Percentiles rank a stretch among this genome's conserved stretches.
phyloP scores from a whole-genome alignment of 1,140 invertebrate genomes.

The Ostrea denselamellosa region DNA sequence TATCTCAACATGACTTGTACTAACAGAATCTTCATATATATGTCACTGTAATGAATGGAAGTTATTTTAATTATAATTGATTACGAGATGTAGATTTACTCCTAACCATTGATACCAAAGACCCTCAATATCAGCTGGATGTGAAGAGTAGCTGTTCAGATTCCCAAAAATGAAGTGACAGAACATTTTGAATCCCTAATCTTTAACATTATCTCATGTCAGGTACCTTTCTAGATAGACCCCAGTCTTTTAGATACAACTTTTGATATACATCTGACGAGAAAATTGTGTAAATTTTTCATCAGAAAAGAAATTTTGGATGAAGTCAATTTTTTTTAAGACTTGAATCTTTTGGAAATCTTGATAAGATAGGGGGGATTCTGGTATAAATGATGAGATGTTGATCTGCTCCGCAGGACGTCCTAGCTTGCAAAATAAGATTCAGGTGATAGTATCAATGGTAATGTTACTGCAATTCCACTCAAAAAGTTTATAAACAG shows the following conservation, averaged over 20 bases:
- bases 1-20: too few species aligned
- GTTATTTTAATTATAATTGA: too few species aligned
- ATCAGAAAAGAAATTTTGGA: neutral
- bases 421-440: conserved; percentile 16
- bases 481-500: conserved; percentile 34
- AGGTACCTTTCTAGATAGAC: neutral
- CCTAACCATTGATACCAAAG: too few species aligned
- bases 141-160: neutral
- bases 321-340: conserved; percentile 2
- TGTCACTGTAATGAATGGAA: too few species aligned
- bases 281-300: conserved; percentile 14
- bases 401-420: conserved; percentile 22
- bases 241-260: conserved; percentile 2
- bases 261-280: neutral
- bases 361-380: conserved; percentile 17
- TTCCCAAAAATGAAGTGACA: neutral
- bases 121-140: too few species aligned
- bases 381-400: conserved; percentile 35
- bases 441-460: conserved; percentile 37
- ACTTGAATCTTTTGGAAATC: conserved; percentile 38
- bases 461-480: conserved; percentile 38
- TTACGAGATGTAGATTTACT: too few species aligned
- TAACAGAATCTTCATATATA: too few species aligned
- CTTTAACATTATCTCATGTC: neutral
- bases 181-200: conserved; percentile 5